Base-by-base conservation (phyloP, 1,140 invertebrate genomes). In the Nasonia giraulti region DNA sequence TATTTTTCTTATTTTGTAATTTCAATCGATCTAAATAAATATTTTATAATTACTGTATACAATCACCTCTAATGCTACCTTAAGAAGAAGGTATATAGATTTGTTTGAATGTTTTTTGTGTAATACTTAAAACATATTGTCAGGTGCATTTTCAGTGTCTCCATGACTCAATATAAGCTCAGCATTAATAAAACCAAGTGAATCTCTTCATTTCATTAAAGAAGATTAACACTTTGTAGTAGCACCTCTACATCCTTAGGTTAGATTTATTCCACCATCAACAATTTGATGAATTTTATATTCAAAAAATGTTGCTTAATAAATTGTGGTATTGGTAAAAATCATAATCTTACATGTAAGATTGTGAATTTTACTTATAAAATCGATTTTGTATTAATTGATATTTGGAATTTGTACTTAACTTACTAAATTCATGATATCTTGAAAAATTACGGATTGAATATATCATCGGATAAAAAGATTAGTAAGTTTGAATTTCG, bases 81-180 rank as follows among this genome's bases (percentile, higher is more conserved):
- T 66, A 47, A 17, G 37, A 75, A 82, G 2, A 74, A 82, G 31
- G 17, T 37, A 31, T 47, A 82, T 44, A 82, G 2, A 20, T 62
- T 82, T 55, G 37, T 31, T 17, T 81, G 20, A 73, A 84, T 62
- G 68, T 84, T 37, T 31, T 33, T 20, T 23, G 62, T 76, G n/a
- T 62, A 79, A 84, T 74, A 84, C 27, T 84, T 84, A 37, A 74
- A 84, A 75, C 31, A 75, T 80, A 84, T 74, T 66, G 50, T 80
- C 69, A 80, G 68, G 7, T 74, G 68, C 31, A 66, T 74, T 80
- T 69, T 44, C 40, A 62, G 17, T n/a, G 17, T 62, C 20, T 62
- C 20, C 6, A 62, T 62, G 55, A n/a, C 20, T 50, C 6, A 33
- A 62, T 80, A 62, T 71, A 85, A 74, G 71, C 75, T 82, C 55